Evolutionary conservation across 2,797 vertebrate genomes (phyloP).

Genomic region (Epinephelus coioides): DNA sequence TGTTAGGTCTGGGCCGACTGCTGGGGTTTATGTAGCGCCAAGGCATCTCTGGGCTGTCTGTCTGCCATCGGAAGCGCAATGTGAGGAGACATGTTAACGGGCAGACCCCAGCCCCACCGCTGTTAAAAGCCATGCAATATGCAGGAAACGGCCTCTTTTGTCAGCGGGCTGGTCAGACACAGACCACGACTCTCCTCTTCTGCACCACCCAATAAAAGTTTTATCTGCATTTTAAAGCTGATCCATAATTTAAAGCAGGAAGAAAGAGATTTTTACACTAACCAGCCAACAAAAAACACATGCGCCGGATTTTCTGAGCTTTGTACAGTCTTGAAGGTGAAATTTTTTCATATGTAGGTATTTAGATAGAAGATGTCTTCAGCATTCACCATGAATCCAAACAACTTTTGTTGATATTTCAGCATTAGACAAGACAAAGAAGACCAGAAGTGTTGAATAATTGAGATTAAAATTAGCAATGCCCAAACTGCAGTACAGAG

Average conservation of each 20-base stretch:
- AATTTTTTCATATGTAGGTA: constrained; percentile 15
- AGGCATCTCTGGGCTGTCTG: constrained; percentile 79
- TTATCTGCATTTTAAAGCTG: constrained; percentile 87
- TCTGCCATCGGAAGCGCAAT: constrained; percentile 80
- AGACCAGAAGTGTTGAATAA: constrained; percentile 11
- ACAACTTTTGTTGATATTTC: not conserved
- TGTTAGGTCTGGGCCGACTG: constrained; percentile 75
- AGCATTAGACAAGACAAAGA: constrained; percentile 4
- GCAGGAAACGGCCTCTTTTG: constrained; percentile 86
- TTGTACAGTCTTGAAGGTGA: constrained; percentile 22
- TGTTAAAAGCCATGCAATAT: constrained; percentile 88
- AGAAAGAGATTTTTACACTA: constrained; percentile 82
- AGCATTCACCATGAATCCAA: constrained; percentile 3
- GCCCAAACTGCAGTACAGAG: constrained; percentile 50
- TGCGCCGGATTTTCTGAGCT: constrained; percentile 54
- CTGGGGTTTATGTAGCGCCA: constrained; percentile 75
- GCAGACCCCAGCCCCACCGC: constrained; percentile 78
- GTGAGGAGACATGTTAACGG: constrained; percentile 87
- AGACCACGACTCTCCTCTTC: constrained; percentile 77
- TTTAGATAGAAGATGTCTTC: not conserved
- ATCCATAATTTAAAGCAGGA: constrained; percentile 86
- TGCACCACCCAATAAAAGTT: constrained; percentile 85
- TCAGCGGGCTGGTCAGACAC: constrained; percentile 80
- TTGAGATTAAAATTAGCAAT: constrained; percentile 39
- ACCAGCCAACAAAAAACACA: constrained; percentile 78